phyloP scores from a whole-genome alignment of 2,888 invertebrate species.

The Aethes cnicana region DNA sequence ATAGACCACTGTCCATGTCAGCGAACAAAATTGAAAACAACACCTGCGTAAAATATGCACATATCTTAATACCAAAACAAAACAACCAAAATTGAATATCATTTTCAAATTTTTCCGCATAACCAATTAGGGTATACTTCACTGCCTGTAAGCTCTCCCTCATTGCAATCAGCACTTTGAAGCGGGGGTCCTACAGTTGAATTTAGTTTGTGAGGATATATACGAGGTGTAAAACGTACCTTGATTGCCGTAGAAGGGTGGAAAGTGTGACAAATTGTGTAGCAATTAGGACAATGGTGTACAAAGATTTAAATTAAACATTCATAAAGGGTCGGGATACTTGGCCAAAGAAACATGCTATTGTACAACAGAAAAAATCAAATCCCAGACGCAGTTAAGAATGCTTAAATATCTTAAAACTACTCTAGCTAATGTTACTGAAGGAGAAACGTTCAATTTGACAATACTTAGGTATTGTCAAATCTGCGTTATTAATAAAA shows the following conservation, averaged over 20 bases:
- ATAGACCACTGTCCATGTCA: too few relatives aligned
- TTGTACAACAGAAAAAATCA: too few relatives aligned
- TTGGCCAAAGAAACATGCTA: too few relatives aligned
- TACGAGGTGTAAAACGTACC: constrained; percentile 23
- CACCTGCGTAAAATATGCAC: not conserved
- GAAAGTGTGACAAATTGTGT: constrained; percentile 41
- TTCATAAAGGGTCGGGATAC: constrained; percentile 30
- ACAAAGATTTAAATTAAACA: constrained; percentile 45
- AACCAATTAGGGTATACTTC: constrained; percentile 5
- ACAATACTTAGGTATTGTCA: too few relatives aligned
- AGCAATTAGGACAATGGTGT: constrained; percentile 47
- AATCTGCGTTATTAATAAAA: too few relatives aligned
- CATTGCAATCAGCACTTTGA: not conserved
- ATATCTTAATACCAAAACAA: not conserved
- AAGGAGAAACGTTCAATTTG: too few relatives aligned
- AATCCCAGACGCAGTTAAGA: too few relatives aligned
- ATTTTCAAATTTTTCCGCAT: constrained; percentile 3
- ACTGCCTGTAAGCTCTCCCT: not conserved
- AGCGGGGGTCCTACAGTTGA: not conserved
- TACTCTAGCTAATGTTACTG: too few relatives aligned
- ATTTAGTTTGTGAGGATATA: not conserved
- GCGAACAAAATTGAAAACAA: not conserved
- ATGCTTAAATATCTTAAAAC: too few relatives aligned
- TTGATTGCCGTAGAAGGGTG: constrained; percentile 32
- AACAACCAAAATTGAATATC: constrained; percentile 6